phyloP scores from a whole-genome alignment of 2,113 vertebrate genomes.

The Microtus ochrogaster region DNA sequence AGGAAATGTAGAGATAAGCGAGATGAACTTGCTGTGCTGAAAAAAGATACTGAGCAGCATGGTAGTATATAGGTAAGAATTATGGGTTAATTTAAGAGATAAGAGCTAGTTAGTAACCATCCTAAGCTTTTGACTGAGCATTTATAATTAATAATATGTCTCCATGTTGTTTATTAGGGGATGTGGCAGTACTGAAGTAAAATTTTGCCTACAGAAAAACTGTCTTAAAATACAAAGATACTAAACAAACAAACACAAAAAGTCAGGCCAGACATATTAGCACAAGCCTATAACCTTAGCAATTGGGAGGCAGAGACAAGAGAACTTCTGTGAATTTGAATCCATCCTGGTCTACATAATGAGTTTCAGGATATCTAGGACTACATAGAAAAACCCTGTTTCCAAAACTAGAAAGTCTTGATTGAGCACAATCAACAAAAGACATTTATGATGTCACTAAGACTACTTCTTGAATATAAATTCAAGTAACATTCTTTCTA shows the following conservation, averaged over 20 bases:
- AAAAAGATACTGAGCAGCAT: not conserved
- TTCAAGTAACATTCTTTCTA: not conserved
- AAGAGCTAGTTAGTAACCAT: too few relatives aligned
- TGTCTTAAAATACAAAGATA: not conserved
- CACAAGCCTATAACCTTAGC: not conserved
- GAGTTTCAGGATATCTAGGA: not conserved
- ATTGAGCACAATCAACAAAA: constrained; percentile 15
- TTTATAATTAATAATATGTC: not conserved
- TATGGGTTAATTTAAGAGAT: too few relatives aligned
- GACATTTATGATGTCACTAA: not conserved
- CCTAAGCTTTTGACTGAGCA: not conserved
- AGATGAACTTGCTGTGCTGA: not conserved
- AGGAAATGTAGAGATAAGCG: too few relatives aligned
- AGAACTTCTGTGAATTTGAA: not conserved
- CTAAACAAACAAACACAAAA: not conserved
- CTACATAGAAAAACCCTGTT: not conserved
- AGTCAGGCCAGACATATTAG: not conserved
- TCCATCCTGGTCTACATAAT: not conserved
- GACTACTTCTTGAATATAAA: not conserved
- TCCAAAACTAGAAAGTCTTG: not conserved
- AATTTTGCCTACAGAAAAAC: not conserved
- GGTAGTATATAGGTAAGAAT: too few relatives aligned
- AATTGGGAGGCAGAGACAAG: not conserved
- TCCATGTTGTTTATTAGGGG: not conserved
- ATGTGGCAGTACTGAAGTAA: too few relatives aligned